These are phyloP conservation scores for Chalcis sispes DNA, from an alignment of 2,888 invertebrate genomes.

Conservation along the genomic window DNA sequence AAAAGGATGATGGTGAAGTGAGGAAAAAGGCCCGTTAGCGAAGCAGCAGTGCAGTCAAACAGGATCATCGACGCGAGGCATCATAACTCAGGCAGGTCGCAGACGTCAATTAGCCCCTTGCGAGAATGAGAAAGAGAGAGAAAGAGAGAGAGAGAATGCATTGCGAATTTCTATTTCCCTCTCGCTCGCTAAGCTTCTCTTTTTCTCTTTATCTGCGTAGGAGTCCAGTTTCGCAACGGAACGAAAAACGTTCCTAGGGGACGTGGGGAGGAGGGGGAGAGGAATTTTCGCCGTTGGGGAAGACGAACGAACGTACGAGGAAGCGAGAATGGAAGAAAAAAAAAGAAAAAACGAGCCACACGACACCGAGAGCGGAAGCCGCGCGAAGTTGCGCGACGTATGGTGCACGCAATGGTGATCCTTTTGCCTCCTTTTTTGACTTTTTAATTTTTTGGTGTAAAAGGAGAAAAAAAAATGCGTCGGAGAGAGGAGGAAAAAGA, in stretches of 20 bases:
- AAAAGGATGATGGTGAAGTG: not conserved
- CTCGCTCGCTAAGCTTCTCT: no score
- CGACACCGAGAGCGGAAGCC: not conserved
- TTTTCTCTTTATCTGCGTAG: not conserved
- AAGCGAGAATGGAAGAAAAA: not conserved
- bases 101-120: slow-evolving; percentile 53
- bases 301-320: not conserved
- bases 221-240: slow-evolving; percentile 4
- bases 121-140: no score
- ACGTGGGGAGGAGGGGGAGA: not conserved
- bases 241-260: slow-evolving; percentile 4
- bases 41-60: slow-evolving; percentile 23
- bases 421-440: no score
- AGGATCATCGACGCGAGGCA: slow-evolving; percentile 54
- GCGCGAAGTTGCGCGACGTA: not conserved
- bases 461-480: no score
- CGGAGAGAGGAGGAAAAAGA: no score
- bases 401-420: no score
- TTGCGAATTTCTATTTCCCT: no score
- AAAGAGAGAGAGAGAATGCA: no score
- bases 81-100: slow-evolving; percentile 54
- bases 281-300: slow-evolving; percentile 31
- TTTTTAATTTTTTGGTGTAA: no score
- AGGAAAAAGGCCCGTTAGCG: slow-evolving; percentile 31
- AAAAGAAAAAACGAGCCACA: not conserved